Conservation (phyloP, 2,797 vertebrate species). For the Siniperca obscura region DNA sequence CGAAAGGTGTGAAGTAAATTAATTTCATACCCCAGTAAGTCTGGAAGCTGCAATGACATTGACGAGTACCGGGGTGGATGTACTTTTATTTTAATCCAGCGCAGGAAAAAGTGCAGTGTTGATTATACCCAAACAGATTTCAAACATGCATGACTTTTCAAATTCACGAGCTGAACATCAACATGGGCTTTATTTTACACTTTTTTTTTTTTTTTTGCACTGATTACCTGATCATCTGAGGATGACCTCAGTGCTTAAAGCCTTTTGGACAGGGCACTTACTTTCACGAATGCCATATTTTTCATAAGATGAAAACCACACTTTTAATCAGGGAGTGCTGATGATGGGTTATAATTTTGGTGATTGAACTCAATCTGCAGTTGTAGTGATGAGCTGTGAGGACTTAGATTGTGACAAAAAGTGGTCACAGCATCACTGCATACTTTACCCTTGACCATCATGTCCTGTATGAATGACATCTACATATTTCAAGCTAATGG, state of each 20-base stretch:
- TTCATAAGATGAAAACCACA: slow-evolving; percentile 39
- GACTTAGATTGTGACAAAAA: slow-evolving; percentile 36
- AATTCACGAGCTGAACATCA: slow-evolving; percentile 35
- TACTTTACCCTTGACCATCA: slow-evolving; percentile 32
- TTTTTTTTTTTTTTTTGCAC: slow-evolving; percentile 45
- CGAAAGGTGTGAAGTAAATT: slow-evolving; percentile 77
- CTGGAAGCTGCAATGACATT: slow-evolving; percentile 66
- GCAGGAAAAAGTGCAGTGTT: slow-evolving; percentile 35
- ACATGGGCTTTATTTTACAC: slow-evolving; percentile 8
- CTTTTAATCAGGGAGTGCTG: slow-evolving; percentile 52
- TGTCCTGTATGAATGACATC: slow-evolving; percentile 32
- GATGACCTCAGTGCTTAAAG: slow-evolving; percentile 13
- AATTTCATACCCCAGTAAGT: slow-evolving; percentile 77
- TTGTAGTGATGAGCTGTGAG: slow-evolving; percentile 35
- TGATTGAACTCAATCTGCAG: slow-evolving; percentile 45
- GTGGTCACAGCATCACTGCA: slow-evolving; percentile 27
- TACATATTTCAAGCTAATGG: slow-evolving; percentile 36
- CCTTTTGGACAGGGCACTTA: slow-evolving; percentile 14
- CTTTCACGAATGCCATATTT: slow-evolving; percentile 38
- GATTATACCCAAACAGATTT: slow-evolving; percentile 31
- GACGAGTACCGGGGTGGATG: slow-evolving; percentile 52
- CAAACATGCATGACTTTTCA: slow-evolving; percentile 38
- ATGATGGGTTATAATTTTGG: slow-evolving; percentile 32
- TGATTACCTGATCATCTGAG: slow-evolving; percentile 38
- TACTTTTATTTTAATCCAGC: slow-evolving; percentile 47